These are phyloP conservation scores for Crypturellus tataupa DNA, from an alignment of 2,797 vertebrate species.

Conservation along the genomic window DNA sequence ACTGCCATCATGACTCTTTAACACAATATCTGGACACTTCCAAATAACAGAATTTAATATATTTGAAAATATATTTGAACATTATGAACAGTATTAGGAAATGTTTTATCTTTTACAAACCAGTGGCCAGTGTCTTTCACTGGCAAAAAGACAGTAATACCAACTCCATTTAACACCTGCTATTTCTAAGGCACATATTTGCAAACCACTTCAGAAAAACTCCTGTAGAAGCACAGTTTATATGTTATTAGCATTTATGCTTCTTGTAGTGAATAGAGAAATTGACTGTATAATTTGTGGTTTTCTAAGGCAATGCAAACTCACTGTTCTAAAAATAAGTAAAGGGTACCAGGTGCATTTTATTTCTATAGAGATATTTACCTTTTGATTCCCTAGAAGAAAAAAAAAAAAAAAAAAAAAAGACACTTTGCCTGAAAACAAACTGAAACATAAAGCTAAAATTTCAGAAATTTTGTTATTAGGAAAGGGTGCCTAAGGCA, in stretches of 20 bases:
- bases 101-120: background rate
- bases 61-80: slow-evolving; percentile 51
- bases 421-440: background rate
- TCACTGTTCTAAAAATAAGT: background rate
- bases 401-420: background rate
- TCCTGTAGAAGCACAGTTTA: background rate
- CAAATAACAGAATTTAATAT: slow-evolving; percentile 22
- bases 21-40: background rate
- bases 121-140: background rate
- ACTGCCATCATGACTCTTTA: background rate
- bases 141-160: background rate
- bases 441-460: background rate
- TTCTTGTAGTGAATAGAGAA: background rate
- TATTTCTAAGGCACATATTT: slow-evolving; percentile 15
- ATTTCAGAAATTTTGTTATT: background rate
- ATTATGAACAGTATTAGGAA: background rate
- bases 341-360: background rate
- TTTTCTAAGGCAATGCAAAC: slow-evolving; percentile 2
- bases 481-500: background rate
- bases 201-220: background rate
- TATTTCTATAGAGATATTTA: background rate
- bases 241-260: background rate
- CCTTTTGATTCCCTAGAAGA: background rate
- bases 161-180: background rate
- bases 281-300: background rate